Base-by-base conservation (phyloP, 1,140 invertebrate genomes). In the Zophobas morio region DNA sequence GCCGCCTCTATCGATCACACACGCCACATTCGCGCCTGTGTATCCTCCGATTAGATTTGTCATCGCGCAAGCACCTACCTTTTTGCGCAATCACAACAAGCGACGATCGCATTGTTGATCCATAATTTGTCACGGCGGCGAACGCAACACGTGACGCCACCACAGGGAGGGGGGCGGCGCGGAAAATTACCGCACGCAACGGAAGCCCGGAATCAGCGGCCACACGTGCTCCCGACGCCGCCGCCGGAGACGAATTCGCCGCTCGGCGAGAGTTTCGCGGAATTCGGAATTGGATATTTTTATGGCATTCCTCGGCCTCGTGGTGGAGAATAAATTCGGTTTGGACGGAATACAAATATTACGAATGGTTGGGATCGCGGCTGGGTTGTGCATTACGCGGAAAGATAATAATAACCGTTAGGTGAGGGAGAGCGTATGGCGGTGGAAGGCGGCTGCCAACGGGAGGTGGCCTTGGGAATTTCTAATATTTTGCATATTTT, bases 41-140 rank as follows among this genome's bases (percentile, higher is more conserved):
- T 6, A 20, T 20, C 34, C n/a, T 63, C 60, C 39, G 39, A 66
- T 63, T 49, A 72, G 46, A 72, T 54, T 57, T 73, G 51, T 73
- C 71, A 56, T 73, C 71, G 71, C 71, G 71, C 71, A 56, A 57
- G 32, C 51, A 40, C 54, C 47, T 75, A 40, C 54, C 47, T 75
- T 75, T 49, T 75, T 75, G 56, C 56, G 74, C 74, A 63, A 75
- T 39, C 74, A 75, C 60, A 60, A 72, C 70, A 49, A 53, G 2
- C 42, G 42, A 53, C 39, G n/a, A 34, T 39, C 6, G 47, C 35
- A 54, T 73, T 73, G 71, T 73, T 73, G 71, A 56, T 73, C 60
- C 54, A 66, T 66, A 66, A 66, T 66, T 66, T 66, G 60, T 66
- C 37, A 36, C 35, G 53, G 33, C 3, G 3, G 8, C 42, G 20